These are phyloP conservation scores for Tiphia femorata DNA, from an alignment of 2,888 invertebrate genomes.

Conservation along the genomic window DNA sequence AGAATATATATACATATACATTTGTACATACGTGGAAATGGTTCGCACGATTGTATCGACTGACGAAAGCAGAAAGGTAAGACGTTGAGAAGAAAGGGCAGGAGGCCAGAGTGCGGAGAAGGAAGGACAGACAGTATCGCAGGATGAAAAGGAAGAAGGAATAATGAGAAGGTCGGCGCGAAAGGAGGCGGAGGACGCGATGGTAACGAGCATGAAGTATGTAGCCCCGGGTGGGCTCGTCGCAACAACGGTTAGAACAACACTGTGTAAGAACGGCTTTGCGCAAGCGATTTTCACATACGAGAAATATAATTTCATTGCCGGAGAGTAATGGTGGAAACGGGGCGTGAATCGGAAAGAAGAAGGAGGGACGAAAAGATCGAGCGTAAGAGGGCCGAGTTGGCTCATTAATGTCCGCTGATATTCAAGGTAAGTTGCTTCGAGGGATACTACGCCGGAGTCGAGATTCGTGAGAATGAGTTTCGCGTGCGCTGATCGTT, in stretches of 20 bases:
- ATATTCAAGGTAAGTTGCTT: conserved; percentile 41
- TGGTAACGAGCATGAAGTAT: background rate
- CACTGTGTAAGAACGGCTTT: conserved; percentile 1
- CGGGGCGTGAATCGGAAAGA: background rate
- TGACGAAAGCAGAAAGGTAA: background rate
- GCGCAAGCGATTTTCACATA: conserved; percentile 15
- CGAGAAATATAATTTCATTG: background rate
- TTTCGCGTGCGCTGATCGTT: background rate
- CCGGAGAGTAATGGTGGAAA: no score
- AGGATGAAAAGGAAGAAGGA: background rate
- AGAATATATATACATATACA: no score
- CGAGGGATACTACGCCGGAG: conserved; percentile 23
- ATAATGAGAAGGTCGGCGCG: background rate
- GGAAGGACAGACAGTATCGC: background rate
- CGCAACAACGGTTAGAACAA: background rate
- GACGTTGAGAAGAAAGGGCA: background rate
- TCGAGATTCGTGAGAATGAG: conserved; percentile 35
- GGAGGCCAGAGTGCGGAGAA: background rate
- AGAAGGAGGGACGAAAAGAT: background rate
- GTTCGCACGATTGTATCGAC: no score
- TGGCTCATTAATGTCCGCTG: conserved; percentile 32
- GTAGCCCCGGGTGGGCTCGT: background rate
- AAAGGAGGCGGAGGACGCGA: background rate
- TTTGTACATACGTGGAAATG: no score
- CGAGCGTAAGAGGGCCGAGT: conserved; percentile 8